Conservation (phyloP, 2,797 vertebrate species). For the Anas capensis region DNA sequence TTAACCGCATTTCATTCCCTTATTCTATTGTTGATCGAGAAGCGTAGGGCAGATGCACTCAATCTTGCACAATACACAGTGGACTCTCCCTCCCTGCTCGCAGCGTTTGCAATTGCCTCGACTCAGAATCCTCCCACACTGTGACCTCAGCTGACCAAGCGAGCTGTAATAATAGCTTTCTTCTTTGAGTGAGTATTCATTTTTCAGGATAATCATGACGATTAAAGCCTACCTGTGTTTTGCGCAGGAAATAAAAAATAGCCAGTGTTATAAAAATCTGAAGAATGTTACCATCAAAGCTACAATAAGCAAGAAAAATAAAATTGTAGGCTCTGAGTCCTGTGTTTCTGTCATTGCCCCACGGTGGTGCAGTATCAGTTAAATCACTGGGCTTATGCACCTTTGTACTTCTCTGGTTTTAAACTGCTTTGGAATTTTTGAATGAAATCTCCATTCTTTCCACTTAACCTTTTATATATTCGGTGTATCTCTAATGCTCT, state of each 20-base stretch:
- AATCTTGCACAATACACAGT: background rate
- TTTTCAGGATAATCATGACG: background rate
- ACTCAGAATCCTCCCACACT: rapidly evolving
- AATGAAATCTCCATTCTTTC: background rate
- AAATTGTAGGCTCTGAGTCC: background rate
- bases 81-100: background rate
- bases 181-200: background rate
- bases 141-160: background rate
- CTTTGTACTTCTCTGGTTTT: background rate
- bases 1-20: background rate
- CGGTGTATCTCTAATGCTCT: background rate
- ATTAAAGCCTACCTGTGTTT: background rate
- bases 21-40: background rate
- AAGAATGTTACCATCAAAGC: background rate
- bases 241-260: background rate
- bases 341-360: background rate
- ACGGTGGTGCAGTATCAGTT: rapidly evolving
- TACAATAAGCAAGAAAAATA: background rate
- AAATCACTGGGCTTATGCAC: background rate
- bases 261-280: background rate
- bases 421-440: background rate
- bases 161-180: background rate
- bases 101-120: background rate
- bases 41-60: background rate
- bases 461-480: background rate